phyloP scores from a whole-genome alignment of 2,113 vertebrate species.

The Megaptera novaeangliae region DNA sequence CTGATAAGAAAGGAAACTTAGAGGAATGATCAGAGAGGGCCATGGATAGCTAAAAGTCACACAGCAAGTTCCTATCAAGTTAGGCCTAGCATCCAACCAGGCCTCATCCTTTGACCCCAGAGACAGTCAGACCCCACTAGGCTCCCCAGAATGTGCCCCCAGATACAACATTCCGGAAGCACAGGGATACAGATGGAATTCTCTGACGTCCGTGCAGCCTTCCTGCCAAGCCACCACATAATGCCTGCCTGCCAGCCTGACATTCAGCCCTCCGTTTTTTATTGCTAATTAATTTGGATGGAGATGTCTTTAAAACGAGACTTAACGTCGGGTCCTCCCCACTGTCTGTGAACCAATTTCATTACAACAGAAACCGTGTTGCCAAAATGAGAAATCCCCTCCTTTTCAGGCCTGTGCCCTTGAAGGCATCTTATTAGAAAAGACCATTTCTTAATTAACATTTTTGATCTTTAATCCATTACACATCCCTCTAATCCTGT shows the following conservation, averaged over 20 bases:
- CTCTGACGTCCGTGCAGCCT: neutral
- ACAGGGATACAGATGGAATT: neutral
- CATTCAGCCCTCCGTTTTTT: conserved; percentile 25
- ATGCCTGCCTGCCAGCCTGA: conserved; percentile 2
- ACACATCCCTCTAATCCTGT: conserved; percentile 81
- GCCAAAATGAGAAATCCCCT: conserved; percentile 81
- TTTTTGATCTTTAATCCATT: conserved; percentile 87
- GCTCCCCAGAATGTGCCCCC: neutral
- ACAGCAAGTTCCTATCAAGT: neutral
- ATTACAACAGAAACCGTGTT: conserved; percentile 76
- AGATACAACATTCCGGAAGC: accelerated
- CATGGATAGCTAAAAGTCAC: neutral
- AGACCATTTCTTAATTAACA: conserved; percentile 88
- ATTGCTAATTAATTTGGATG: conserved; percentile 77
- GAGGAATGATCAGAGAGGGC: neutral
- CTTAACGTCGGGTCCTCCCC: conserved; percentile 65
- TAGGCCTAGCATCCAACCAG: neutral
- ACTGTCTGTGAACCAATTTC: conserved; percentile 75
- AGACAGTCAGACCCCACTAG: neutral
- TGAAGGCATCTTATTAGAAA: conserved; percentile 87
- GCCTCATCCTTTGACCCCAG: neutral
- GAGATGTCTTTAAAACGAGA: conserved; percentile 73
- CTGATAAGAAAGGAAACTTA: neutral
- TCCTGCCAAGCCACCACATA: neutral
- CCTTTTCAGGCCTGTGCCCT: conserved; percentile 81